Evolutionary conservation across 2,113 vertebrate genomes (phyloP), one percentile per base, ranked within the genome.

Genomic region (Lonchura striata): DNA sequence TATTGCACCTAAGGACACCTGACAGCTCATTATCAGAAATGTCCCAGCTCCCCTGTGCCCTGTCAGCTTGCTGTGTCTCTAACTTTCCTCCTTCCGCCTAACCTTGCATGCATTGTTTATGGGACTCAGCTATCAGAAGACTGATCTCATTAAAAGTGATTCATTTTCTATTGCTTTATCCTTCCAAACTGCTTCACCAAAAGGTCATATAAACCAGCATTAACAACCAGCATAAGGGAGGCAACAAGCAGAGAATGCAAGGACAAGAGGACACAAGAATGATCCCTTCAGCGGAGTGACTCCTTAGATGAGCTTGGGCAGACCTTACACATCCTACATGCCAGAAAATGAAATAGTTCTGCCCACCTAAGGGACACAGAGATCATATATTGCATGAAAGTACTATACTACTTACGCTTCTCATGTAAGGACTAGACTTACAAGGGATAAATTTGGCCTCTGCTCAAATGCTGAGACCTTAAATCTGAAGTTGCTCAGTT

Each of bases 91-190:
- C 52, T 50, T 35, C 56, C 66, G 60, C 79, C 57, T 65, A 42
- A 82, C 57, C 39, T 52, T 47, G 56, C 69, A 75, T 0, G 0
- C 1, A 7, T 0, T 37, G 42, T 18, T 70, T 22, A 7, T 5
- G 3, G 5, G 44, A 74, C 50, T 57, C 30, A 12, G 75, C 25
- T 42, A 82, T 10, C 37, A 57, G 46, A 56, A 90, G 65, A 74
- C 21, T 53, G 25, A 42, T 13, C 41, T 23, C n/a, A 53, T 25
- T 4, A 42, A 2, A 80, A 72, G 44, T 10, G 31, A 70, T 54
- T 66, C 3, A 49, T 63, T 64, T 84, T 37, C 52, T 79, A 23
- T 31, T 46, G 37, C 50, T 44, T 66, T 59, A 84, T 52, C 13
- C 21, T 72, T 83, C 57, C 0, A 4, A 86, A 46, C 9, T 35